Conservation (phyloP, 2,888 invertebrate species). For the Conchocele bisecta region DNA sequence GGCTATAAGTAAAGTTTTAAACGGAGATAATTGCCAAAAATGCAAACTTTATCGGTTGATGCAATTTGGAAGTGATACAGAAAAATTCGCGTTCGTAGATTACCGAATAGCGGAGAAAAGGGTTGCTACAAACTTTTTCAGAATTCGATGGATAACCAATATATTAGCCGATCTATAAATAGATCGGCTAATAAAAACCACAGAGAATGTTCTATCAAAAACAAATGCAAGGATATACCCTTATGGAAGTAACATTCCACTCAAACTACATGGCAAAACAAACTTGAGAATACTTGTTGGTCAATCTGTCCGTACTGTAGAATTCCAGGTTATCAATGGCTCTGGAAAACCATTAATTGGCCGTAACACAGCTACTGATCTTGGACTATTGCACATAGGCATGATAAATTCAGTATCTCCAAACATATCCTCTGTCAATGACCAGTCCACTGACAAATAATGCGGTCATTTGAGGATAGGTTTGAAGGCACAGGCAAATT, state of each 20-base stretch:
- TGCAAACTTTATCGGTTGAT: no score
- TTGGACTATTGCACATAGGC: not conserved
- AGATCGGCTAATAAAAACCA: no score
- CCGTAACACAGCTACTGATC: not conserved
- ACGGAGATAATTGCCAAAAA: no score
- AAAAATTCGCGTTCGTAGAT: no score
- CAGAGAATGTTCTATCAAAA: not conserved
- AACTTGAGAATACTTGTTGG: not conserved
- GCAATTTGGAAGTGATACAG: no score
- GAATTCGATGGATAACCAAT: no score
- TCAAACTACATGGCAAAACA: not conserved
- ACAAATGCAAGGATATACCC: not conserved
- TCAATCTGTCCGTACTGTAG: not conserved
- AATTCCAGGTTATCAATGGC: constrained; percentile 2
- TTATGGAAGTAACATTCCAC: not conserved
- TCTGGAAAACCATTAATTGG: not conserved
- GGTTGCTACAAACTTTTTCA: no score
- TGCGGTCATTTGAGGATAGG: constrained; percentile 2
- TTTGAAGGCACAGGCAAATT: not conserved
- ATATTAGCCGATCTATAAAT: no score
- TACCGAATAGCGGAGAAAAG: no score
- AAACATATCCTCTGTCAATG: no score
- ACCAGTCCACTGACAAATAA: not conserved
- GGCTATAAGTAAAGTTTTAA: no score
- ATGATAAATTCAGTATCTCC: not conserved